A percentile compares a stretch with the other conserved stretches of the same genome.
Conservation (phyloP, 2,888 invertebrate genomes). For the Melieria crassipennis region DNA sequence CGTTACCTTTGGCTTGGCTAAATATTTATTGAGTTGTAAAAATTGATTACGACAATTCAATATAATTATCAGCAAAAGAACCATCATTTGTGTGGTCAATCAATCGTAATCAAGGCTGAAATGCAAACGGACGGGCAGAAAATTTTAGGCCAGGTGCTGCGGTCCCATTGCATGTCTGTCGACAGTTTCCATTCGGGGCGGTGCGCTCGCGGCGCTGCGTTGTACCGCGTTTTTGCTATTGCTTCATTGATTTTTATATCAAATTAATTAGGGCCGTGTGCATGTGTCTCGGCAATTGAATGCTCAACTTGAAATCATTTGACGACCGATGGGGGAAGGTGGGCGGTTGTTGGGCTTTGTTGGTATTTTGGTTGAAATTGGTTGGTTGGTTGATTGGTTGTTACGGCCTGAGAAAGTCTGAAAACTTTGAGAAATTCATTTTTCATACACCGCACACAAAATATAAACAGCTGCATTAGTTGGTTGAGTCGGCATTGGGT, state of each 20-base stretch:
- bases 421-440: too few species aligned
- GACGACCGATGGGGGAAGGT: background rate
- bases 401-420: too few species aligned
- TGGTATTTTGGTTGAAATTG: too few species aligned
- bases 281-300: slow-evolving; percentile 16
- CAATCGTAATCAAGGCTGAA: slow-evolving; percentile 10
- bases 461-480: too few species aligned
- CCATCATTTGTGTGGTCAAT: slow-evolving; percentile 20
- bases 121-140: background rate
- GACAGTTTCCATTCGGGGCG: slow-evolving; percentile 10
- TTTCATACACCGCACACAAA: too few species aligned
- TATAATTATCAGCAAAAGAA: slow-evolving; percentile 29
- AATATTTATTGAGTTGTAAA: slow-evolving; percentile 27
- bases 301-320: slow-evolving; percentile 29
- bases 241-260: slow-evolving; percentile 30
- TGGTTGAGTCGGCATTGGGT: too few species aligned
- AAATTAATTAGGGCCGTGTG: slow-evolving; percentile 23
- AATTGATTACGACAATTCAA: slow-evolving; percentile 30
- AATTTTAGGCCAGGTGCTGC: background rate
- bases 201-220: background rate
- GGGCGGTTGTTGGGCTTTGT: too few species aligned
- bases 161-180: slow-evolving; percentile 21
- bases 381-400: too few species aligned
- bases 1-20: too few species aligned
- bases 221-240: slow-evolving; percentile 17